Evolutionary conservation across 2,888 invertebrate genomes (phyloP).

Genomic region (Nesidiocoris tenuis): DNA sequence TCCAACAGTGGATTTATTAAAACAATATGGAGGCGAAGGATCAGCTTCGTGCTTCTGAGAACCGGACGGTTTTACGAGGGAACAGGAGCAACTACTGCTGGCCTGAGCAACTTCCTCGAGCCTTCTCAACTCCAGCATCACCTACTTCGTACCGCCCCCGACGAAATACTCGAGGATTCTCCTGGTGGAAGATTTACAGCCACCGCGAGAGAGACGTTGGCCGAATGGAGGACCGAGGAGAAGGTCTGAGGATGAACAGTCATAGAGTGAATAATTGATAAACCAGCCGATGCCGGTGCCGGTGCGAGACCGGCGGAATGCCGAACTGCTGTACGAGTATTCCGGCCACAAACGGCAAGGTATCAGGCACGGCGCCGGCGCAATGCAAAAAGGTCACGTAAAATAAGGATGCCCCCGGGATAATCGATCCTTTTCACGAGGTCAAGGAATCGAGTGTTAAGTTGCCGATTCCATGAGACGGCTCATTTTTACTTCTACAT

Average conservation of each 20-base stretch:
- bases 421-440: background rate
- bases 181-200: conserved; percentile 28
- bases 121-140: background rate
- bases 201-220: conserved; percentile 4
- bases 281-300: background rate
- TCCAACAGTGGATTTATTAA: background rate
- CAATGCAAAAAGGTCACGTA: background rate
- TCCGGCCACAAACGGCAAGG: background rate
- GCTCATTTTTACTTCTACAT: background rate
- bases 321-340: conserved; percentile 11
- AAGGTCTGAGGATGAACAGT: background rate
- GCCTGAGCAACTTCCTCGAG: background rate
- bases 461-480: background rate
- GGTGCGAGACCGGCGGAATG: conserved; percentile 7
- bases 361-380: background rate
- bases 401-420: background rate
- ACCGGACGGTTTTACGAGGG: background rate
- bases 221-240: background rate
- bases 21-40: background rate
- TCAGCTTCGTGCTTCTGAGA: background rate
- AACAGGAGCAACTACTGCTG: background rate
- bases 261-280: conserved; percentile 27
- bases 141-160: background rate
- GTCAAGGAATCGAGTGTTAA: background rate
- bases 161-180: background rate